Conservation (phyloP, 2,113 vertebrate genomes). For the Todiramphus chloris region DNA sequence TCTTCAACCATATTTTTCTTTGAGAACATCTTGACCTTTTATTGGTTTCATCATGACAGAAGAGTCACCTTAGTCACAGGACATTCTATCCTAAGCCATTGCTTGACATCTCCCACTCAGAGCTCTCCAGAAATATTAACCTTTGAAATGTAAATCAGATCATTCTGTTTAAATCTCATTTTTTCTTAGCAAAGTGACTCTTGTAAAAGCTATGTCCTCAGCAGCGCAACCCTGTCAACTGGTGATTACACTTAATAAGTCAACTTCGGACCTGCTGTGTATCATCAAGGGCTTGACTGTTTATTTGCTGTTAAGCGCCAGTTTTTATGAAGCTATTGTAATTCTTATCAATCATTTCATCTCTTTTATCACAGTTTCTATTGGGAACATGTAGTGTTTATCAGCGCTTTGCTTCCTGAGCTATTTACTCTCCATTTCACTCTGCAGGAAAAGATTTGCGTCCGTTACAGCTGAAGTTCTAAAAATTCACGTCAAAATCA, state of each 20-base stretch:
- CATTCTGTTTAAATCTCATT: not conserved
- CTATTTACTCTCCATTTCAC: not conserved
- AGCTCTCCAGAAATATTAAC: not conserved
- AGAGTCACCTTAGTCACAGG: not conserved
- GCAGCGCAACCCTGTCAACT: not conserved
- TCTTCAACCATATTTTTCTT: not conserved
- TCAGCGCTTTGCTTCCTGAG: not conserved
- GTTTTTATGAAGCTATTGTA: not conserved
- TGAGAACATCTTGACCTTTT: not conserved
- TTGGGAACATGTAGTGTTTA: not conserved
- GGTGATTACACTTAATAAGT: not conserved
- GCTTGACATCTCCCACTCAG: not conserved
- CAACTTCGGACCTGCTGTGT: not conserved
- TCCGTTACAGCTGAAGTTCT: not conserved
- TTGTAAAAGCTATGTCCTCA: not conserved
- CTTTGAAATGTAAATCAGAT: conserved; percentile 5
- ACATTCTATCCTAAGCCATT: not conserved
- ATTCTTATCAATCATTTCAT: not conserved
- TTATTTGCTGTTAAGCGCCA: not conserved
- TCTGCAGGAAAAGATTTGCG: not conserved
- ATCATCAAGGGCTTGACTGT: not conserved
- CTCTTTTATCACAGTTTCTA: not conserved
- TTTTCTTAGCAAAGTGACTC: not conserved
- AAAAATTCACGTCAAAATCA: not conserved
- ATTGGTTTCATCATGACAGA: not conserved